Evolutionary conservation across 2,888 invertebrate genomes (phyloP).

Genomic region (Rhogogaster chlorosoma): DNA sequence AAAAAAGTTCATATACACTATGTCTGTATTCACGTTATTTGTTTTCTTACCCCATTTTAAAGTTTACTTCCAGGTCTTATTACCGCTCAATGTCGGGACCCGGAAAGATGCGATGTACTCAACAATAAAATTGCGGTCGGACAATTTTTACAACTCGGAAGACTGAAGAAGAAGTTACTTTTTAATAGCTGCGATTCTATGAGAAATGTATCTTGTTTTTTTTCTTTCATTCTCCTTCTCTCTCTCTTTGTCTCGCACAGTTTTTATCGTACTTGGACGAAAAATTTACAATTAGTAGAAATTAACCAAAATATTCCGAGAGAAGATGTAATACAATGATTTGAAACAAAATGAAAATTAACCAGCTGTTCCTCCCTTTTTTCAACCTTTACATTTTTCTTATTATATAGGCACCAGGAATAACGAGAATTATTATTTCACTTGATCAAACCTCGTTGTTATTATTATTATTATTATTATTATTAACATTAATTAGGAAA

Average conservation of each 20-base stretch:
- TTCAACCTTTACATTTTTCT: background rate
- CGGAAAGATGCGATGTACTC: background rate
- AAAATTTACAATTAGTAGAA: background rate
- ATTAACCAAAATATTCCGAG: background rate
- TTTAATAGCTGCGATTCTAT: background rate
- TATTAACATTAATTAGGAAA: background rate
- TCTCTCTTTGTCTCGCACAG: background rate
- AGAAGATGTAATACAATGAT: background rate
- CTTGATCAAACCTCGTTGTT: background rate
- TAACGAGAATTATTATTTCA: background rate
- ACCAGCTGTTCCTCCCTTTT: background rate
- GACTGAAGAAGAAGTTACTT: background rate
- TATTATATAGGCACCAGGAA: background rate
- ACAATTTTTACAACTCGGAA: background rate
- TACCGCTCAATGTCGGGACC: background rate
- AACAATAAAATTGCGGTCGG: background rate
- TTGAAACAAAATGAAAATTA: background rate
- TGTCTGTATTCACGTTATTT: background rate
- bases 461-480: background rate
- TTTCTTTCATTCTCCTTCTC: background rate
- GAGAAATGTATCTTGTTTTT: background rate
- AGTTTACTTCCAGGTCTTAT: slow-evolving; percentile 12
- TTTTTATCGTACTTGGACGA: background rate
- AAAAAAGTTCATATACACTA: background rate
- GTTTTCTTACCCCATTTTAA: background rate